Evolutionary conservation across 2,888 invertebrate species (phyloP), one percentile per base, ranked within the genome.

Genomic region (Endotricha flammealis): DNA sequence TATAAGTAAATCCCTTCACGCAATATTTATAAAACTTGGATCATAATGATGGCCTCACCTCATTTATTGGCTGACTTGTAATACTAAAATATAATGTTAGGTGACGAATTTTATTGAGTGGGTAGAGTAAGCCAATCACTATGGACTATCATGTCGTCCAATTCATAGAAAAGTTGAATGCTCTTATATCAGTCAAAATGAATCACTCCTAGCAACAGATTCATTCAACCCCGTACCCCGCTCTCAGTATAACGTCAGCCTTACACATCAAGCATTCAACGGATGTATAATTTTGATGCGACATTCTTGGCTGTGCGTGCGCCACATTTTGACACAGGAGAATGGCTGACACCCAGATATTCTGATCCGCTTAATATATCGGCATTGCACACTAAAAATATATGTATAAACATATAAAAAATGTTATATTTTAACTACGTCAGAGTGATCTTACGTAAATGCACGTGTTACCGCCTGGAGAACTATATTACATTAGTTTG

Each of bases 231-330:
- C 1, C 11, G 17, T 12, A 3, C 20, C 20, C 20, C 20, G 20
- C 20, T 8, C 25, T 16, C 27, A 7, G 7, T 7, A 23, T 11
- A 12, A 24, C 32, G 16, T 16, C 32, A 14, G 11, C 32, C 12
- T 28, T 28, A 28, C 14, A 11, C 29, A 29, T 14, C 22, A 22
- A 34, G 41, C 44, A 50, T 45, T 39, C 41, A 45, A 44, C 75
- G 75, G 74, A 78, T 72, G 54, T 68, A 59, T 66, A 68, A 69
- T 70, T 72, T 56, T 46, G 67, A 59, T 58, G 57, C 50, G 57
- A 62, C 62, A 75, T 76, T 77, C 75, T 80, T 79, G 79, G 79
- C 80, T 38, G 45, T 40, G 44, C 44, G 32, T 40, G 44, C 44
- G 32, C 32, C 48, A 45, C 46, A 44, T 46, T 50, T 54, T 52